Base-by-base conservation (phyloP, 2,113 vertebrate species). In the Xiphorhynchus elegans region DNA sequence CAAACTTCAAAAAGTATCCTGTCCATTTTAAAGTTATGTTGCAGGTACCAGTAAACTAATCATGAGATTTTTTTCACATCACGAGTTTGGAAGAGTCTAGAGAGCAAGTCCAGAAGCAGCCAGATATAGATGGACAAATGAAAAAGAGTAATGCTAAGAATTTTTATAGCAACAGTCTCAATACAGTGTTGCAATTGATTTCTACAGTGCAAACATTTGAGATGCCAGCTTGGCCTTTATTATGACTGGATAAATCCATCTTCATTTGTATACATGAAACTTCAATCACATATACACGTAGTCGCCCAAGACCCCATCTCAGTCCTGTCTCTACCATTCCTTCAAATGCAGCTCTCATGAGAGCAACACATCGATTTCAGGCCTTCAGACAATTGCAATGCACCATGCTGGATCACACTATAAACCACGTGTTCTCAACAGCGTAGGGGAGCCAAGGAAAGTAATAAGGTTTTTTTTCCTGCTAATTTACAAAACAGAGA, bases 401-500 rank as follows among this genome's bases (percentile, higher is more conserved):
- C 44, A 37, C 20, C 20, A 0, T 18, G 9, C 23, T 60, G 23
- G 25, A 50, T 76, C 37, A 47, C 42, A 53, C 39, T 42, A 33
- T 17, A 16, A 3, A 3, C 28, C 17, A 25, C 0, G 0, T 21
- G 11, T 37, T 56, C 66, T 63, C 69, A 62, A 10, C 26, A 50
- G 16, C 26, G 25, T 21, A 20, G 26, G 31, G 16, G 18, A 50
- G 23, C 14, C 31, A 58, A 66, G n/a, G 6, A 39, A 75, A 53
- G 25, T 40, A 40, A 52, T 24, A 49, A 77, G 16, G 37, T 13
- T 10, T 40, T 3, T 56, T 46, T 29, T n/a, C 7, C 50, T 77
- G 4, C 79, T 93, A 39, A 24, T 58, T 70, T 75, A 13, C 17
- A 39, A n/a, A 90, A 7, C 8, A 29, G 9, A 62, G n/a, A 47